Evolutionary conservation across 2,797 vertebrate species (phyloP).

Genomic region (Amazona ochrocephala): DNA sequence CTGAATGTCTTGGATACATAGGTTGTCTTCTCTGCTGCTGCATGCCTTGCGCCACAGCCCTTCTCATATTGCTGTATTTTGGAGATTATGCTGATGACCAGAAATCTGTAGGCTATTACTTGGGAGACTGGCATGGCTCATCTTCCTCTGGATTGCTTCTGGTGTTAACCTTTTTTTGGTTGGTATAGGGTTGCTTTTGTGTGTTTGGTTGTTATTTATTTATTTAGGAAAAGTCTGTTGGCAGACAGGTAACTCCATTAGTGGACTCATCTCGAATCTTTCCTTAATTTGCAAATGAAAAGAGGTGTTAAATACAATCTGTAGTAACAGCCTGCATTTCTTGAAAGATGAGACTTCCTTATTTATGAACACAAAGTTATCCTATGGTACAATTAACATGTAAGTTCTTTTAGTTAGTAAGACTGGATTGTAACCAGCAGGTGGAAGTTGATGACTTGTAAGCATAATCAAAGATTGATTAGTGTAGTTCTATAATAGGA

Average conservation of each 20-base stretch:
- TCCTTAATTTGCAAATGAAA: background rate
- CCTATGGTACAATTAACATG: background rate
- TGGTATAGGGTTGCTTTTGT: background rate
- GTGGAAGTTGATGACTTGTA: background rate
- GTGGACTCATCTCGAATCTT: background rate
- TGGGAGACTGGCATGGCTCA: background rate
- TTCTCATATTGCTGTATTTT: background rate
- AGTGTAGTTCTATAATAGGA: background rate
- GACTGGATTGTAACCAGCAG: background rate
- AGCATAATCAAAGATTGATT: background rate
- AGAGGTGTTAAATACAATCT: background rate
- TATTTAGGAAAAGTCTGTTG: background rate
- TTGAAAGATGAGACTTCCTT: background rate
- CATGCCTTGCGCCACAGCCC: background rate
- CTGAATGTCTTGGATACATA: background rate
- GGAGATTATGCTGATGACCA: background rate
- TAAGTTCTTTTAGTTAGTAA: background rate
- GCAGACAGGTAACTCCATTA: background rate
- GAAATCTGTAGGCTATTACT: background rate
- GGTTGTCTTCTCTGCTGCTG: background rate
- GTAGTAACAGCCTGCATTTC: background rate
- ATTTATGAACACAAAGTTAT: background rate
- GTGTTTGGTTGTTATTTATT: background rate
- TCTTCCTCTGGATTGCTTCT: background rate
- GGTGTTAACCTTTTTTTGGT: background rate